Evolutionary conservation across 2,797 vertebrate genomes (phyloP).

Genomic region (Podarcis siculus): DNA sequence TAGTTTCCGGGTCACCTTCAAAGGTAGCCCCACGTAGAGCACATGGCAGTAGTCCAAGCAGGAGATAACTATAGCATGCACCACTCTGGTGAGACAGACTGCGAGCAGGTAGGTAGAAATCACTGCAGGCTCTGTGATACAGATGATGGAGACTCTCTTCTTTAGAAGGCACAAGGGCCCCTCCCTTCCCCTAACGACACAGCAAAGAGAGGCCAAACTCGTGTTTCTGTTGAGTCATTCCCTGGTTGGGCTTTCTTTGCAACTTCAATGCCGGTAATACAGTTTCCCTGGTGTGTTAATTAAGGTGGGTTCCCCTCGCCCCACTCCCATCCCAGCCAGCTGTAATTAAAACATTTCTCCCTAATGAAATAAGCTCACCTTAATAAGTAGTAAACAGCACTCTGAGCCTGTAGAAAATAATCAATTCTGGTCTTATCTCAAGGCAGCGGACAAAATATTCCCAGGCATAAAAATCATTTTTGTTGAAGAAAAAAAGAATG

Average conservation of each 20-base stretch:
- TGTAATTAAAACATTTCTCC: constrained; percentile 27
- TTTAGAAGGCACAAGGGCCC: background rate
- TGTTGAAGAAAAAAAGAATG: too few species aligned
- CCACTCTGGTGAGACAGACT: too few species aligned
- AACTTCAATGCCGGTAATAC: background rate
- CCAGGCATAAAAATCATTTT: too few species aligned
- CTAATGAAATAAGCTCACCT: constrained; percentile 21
- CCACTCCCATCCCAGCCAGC: background rate
- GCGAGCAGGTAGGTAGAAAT: background rate
- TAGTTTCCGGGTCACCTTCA: too few species aligned
- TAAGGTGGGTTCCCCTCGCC: background rate
- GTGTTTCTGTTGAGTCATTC: background rate
- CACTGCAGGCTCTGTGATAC: background rate
- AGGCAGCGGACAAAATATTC: background rate
- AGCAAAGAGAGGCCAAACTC: background rate
- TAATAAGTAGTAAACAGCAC: background rate
- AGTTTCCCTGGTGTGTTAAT: constrained; percentile 10
- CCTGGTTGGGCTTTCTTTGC: background rate
- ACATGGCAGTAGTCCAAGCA: too few species aligned
- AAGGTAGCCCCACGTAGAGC: too few species aligned
- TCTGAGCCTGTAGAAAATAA: background rate
- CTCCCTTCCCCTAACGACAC: background rate
- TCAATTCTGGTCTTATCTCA: background rate
- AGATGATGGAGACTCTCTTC: background rate
- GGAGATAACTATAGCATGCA: too few species aligned